These are phyloP conservation scores for Mormyrus hasselquistii DNA, from an alignment of 2,797 vertebrate genomes.

Conservation along the genomic window DNA sequence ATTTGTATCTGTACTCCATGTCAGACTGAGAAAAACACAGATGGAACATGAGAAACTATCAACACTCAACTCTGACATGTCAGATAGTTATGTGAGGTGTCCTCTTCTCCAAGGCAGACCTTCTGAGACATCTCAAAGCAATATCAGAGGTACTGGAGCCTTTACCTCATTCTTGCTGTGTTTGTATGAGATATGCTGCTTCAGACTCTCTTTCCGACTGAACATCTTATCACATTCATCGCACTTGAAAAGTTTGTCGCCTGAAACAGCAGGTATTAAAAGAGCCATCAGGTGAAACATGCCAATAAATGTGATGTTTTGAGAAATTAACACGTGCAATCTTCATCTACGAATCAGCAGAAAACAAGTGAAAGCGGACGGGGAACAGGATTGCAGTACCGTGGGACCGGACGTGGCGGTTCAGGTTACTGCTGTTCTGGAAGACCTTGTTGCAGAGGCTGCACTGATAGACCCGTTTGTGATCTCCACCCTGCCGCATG, in stretches of 20 bases:
- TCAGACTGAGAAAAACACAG: constrained; percentile 64
- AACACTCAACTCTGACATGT: background rate
- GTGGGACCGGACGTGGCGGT: constrained; percentile 90
- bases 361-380: background rate
- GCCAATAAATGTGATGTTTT: background rate
- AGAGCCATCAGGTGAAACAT: background rate
- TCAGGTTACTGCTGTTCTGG: constrained; percentile 99
- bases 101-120: background rate
- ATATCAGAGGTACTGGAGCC: background rate
- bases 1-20: constrained; percentile 82
- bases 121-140: background rate
- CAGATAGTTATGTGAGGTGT: background rate
- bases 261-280: constrained; percentile 48
- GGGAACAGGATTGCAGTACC: constrained; percentile 54
- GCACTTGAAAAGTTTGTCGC: constrained; percentile 95
- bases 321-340: background rate
- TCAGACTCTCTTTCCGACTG: constrained; percentile 95
- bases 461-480: constrained; percentile 87
- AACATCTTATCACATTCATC: constrained; percentile 96
- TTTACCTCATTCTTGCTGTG: constrained; percentile 89
- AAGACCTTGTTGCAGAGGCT: constrained; percentile 89
- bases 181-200: constrained; percentile 98
- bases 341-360: background rate
- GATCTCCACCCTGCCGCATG: constrained; percentile 73
- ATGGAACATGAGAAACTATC: background rate